phyloP scores from a whole-genome alignment of 1,140 invertebrate genomes.

The Muscidifurax raptorellus region DNA sequence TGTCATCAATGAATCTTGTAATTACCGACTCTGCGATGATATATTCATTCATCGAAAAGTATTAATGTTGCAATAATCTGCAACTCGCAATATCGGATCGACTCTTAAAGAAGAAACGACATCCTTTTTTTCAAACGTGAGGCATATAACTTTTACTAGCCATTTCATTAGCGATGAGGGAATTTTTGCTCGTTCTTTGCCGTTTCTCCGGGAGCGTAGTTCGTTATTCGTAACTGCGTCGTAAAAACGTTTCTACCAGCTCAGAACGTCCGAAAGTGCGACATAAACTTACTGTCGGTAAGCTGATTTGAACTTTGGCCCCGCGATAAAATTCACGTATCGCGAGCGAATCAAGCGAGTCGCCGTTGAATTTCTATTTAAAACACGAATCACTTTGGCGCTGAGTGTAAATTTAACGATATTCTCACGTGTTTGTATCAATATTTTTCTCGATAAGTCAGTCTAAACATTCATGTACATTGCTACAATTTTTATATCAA shows the following conservation, averaged over 20 bases:
- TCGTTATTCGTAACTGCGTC: neutral
- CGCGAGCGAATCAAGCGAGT: neutral
- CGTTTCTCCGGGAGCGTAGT: neutral
- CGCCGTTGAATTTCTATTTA: neutral
- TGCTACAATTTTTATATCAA: no score
- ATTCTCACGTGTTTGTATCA: no score
- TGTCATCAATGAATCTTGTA: no score
- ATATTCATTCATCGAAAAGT: no score
- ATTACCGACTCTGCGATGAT: no score
- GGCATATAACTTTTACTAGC: neutral
- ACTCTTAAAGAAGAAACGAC: no score
- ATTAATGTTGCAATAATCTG: no score
- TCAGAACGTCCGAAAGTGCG: neutral
- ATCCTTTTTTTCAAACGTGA: no score
- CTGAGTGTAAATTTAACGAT: no score
- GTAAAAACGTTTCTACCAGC: neutral
- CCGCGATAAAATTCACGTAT: neutral
- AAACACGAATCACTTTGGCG: neutral
- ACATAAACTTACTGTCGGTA: slow-evolving; percentile 7
- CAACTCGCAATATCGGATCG: no score
- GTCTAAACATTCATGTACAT: no score
- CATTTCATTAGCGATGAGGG: slow-evolving; percentile 3
- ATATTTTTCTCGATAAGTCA: no score
- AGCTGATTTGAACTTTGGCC: slow-evolving; percentile 21
- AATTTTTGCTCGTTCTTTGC: neutral